These are phyloP conservation scores for Theocolax elegans DNA, from an alignment of 1,140 invertebrate genomes.

Conservation along the genomic window DNA sequence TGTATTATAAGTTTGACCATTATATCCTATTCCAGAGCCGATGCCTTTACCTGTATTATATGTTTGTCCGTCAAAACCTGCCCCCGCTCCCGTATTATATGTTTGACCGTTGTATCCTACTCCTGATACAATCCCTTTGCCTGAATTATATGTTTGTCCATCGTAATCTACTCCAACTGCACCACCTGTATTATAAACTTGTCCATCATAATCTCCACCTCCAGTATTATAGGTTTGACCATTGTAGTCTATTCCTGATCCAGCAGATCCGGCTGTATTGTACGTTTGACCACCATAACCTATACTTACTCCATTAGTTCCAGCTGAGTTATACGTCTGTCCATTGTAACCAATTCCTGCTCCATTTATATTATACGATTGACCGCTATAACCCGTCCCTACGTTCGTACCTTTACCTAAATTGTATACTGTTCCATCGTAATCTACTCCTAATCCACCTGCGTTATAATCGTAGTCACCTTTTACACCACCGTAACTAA, in stretches of 20 bases:
- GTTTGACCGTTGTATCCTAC: not conserved
- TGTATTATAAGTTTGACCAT: slow-evolving; percentile 1
- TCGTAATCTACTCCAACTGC: not conserved
- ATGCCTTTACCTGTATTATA: not conserved
- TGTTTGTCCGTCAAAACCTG: not conserved
- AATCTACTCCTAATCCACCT: not conserved
- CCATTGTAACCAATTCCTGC: not conserved
- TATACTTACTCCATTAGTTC: not conserved
- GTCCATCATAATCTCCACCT: not conserved
- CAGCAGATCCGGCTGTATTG: not conserved
- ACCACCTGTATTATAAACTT: not conserved
- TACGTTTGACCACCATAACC: not conserved
- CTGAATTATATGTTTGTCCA: not conserved
- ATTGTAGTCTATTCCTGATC: not conserved
- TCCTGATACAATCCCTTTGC: not conserved
- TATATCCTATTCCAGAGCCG: slow-evolving; percentile 1
- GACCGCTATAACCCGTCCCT: not conserved
- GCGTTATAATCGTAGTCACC: slow-evolving; percentile 15
- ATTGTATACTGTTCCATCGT: not conserved
- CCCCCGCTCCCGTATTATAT: not conserved
- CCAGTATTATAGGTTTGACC: not conserved
- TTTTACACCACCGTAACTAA: not conserved
- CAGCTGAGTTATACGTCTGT: not conserved
- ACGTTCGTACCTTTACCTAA: not conserved
- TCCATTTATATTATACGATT: not conserved